Evolutionary conservation across 2,888 invertebrate genomes (phyloP), one percentile per base, ranked within the genome.

Genomic region (Escarpia spicata): DNA sequence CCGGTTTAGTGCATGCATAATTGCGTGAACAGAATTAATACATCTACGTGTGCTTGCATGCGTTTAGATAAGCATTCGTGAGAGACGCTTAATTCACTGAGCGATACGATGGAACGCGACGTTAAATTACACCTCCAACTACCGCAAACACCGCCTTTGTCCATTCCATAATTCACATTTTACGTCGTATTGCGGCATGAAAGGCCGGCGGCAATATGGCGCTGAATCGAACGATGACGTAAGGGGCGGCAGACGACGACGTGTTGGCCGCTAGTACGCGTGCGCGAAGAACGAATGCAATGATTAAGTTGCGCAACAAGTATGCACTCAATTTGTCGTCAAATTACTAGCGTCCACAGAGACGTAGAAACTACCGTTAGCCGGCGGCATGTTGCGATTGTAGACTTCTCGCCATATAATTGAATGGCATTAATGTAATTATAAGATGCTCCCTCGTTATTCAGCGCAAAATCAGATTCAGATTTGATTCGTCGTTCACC

Each of bases 211-310:
- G 75, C 75, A 75, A 26, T 15, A n/a, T n/a, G 75, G n/a, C 26
- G 75, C 75, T 75, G 75, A 75, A 75, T 75, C 75, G 75, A 75
- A 19, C 60, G 60, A 60, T 75, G 75, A 75, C 75, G 75, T n/a
- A 75, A 75, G 4, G 52, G 26, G 26, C 26, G 75, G 26, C 75
- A 75, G 75, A 75, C n/a, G 75, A 75, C 19, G 75, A 15, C 75
- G 19, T 75, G 26, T 75, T n/a, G n/a, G 75, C 19, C 15, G 26
- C 19, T 26, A 19, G 75, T 75, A 75, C 26, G 75, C 75, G 75
- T 75, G 75, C 75, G 75, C 75, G 26, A 75, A 75, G 26, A 75
- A 75, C 19, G 26, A 75, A 75, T 75, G 75, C 75, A 3, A 19
- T 75, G 75, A 26, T 75, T 75, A 75, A 19, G 19, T 75, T 75